These are phyloP conservation scores for Coelopa pilipes DNA, from an alignment of 2,888 invertebrate genomes.

Conservation along the genomic window DNA sequence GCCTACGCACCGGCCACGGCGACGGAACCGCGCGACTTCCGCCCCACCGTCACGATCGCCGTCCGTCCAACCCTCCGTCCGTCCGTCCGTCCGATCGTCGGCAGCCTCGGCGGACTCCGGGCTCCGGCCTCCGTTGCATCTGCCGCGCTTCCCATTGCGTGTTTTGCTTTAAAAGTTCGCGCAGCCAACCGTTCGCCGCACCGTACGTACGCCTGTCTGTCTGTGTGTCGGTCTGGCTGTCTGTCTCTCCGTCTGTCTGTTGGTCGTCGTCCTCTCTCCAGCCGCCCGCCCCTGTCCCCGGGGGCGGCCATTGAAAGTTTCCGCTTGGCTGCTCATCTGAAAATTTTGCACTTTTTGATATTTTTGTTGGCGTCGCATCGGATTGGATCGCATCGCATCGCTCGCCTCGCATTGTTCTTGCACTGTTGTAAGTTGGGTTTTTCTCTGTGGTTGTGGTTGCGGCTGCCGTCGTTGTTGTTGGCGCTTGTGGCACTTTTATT, in stretches of 20 bases:
- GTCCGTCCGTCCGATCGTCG: constrained; percentile 6
- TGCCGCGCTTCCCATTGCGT: constrained; percentile 52
- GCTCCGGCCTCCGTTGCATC: constrained; percentile 19
- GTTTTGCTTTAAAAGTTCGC: constrained; percentile 35
- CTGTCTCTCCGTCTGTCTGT: constrained; percentile 24
- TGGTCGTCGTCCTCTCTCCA: constrained; percentile 15
- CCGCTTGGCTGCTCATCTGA: constrained; percentile 68
- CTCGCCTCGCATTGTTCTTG: constrained; percentile 5
- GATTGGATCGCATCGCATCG: not conserved
- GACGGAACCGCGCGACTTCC: constrained; percentile 9
- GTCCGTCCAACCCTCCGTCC: not conserved
- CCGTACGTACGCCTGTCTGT: constrained; percentile 17
- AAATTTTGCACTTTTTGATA: constrained; percentile 43
- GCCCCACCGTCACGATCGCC: not conserved
- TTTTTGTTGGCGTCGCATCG: constrained; percentile 39
- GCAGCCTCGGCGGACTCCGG: not conserved
- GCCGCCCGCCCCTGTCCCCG: constrained; percentile 37
- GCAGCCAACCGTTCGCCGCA: not conserved
- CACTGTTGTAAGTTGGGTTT: constrained; percentile 5
- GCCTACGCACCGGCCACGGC: not conserved
- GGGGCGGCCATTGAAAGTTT: constrained; percentile 63
- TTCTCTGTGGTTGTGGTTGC: constrained; percentile 18
- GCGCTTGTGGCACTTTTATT: not conserved
- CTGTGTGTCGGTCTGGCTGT: constrained; percentile 12
- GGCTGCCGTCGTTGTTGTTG: constrained; percentile 18